Conservation (phyloP, 2,113 vertebrate species). For the Alethe castanea region DNA sequence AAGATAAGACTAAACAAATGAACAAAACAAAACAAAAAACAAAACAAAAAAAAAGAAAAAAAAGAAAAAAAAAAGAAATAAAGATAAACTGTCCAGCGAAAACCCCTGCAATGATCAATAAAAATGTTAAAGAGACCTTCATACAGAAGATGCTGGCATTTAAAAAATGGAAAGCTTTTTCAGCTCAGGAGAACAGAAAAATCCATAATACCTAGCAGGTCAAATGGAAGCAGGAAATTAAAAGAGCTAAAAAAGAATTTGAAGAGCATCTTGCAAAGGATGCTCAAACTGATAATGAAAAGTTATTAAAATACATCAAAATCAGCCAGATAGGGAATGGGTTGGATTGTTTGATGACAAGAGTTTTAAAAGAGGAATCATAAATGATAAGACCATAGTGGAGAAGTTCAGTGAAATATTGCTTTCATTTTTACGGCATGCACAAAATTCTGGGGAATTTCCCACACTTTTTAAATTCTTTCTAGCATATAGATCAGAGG, state of each 20-base stretch:
- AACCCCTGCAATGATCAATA: neutral
- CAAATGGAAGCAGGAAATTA: constrained; percentile 42
- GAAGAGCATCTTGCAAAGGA: constrained; percentile 2
- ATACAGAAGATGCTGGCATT: neutral
- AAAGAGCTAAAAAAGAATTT: constrained; percentile 3
- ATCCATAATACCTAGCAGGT: neutral
- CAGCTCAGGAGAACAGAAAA: neutral
- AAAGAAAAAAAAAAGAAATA: neutral
- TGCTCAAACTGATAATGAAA: neutral
- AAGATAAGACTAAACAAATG: neutral
- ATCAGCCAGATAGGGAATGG: neutral
- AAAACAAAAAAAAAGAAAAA: too few relatives aligned
- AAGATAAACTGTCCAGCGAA: neutral
- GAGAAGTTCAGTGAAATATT: neutral
- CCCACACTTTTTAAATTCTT: neutral
- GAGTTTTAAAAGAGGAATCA: neutral
- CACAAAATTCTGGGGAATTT: neutral
- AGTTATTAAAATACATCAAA: constrained; percentile 18
- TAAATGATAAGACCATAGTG: neutral
- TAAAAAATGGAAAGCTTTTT: constrained; percentile 7
- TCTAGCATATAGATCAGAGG: neutral
- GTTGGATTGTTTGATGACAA: neutral
- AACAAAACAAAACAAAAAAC: neutral
- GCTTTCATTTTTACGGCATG: neutral
- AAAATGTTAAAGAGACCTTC: neutral